Base-by-base conservation (phyloP, 1,140 invertebrate genomes). In the Augochlora pura region DNA sequence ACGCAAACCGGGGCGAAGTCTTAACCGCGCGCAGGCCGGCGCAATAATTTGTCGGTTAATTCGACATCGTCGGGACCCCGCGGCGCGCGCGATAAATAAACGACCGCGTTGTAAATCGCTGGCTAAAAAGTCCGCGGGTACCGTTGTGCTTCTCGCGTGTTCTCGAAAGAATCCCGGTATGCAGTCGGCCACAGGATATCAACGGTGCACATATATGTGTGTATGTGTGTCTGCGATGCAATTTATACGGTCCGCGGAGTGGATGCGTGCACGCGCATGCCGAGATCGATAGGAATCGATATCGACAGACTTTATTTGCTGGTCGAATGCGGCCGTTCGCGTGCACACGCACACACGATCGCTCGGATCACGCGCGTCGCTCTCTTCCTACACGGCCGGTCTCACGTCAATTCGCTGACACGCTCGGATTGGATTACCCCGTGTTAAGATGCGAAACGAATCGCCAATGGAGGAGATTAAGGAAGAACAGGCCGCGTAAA, bases 211-310 rank as follows among this genome's bases (percentile, higher is more conserved):
- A n/a, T n/a, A n/a, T n/a, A n/a, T n/a, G n/a, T n/a, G n/a, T n/a
- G n/a, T n/a, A n/a, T n/a, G 23, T 25, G 25, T 60, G 59, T 32
- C 42, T 54, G 49, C 60, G 23, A 57, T 79, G 69, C 46, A 57
- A 39, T n/a, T 9, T n/a, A 42, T 69, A 25, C 18, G 69, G 49
- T n/a, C 49, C 25, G 16, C 46, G 65, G 65, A 66, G 25, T 52
- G 64, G 60, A 62, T 23, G 59, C 42, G 72, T 68, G 65, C 10
- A 57, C 25, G 57, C 49, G n/a, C 52, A 64, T 57, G 60, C 79
- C 52, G 66, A 69, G 79, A 81, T 81, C 52, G 79, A 81, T 81
- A 42, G 65, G 64, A 59, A 81, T 77, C 79, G 74, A 81, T 81
- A 70, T 64, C 25, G 21, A 6, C 38, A 57, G 38, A 52, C 46